Conservation (phyloP, 2,888 invertebrate species). For the Drosophila ezoana region DNA sequence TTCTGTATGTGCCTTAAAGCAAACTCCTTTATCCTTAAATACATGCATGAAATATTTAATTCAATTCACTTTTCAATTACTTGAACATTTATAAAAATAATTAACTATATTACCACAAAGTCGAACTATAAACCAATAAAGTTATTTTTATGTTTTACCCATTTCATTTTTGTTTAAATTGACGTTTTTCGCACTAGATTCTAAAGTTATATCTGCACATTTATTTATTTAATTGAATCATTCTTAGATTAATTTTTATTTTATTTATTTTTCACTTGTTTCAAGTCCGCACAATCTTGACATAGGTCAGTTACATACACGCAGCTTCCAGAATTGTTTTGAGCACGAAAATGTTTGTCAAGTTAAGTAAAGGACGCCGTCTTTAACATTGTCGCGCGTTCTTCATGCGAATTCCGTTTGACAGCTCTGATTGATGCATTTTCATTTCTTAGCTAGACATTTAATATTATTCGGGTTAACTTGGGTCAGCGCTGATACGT, state of each 20-base stretch:
- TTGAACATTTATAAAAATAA: not conserved
- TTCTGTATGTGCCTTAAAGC: not conserved
- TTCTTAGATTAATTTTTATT: not conserved
- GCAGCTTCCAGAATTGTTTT: not conserved
- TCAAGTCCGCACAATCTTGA: constrained; percentile 1
- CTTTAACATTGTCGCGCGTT: not conserved
- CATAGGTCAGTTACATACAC: constrained; percentile 30
- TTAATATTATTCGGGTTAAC: constrained; percentile 9
- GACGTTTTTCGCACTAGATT: too few relatives aligned
- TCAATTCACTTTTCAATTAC: not conserved
- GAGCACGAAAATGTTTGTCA: too few relatives aligned
- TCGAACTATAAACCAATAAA: not conserved
- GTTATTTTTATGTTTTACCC: constrained; percentile 1
- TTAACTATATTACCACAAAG: constrained; percentile 2
- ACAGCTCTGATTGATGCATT: constrained; percentile 25
- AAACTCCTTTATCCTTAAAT: not conserved
- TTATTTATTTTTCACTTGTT: not conserved
- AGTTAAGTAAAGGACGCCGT: not conserved
- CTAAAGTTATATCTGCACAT: too few relatives aligned
- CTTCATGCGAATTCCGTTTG: constrained; percentile 5
- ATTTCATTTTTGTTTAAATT: too few relatives aligned
- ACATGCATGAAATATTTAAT: too few relatives aligned
- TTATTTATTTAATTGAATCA: constrained; percentile 9
- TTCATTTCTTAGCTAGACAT: not conserved
- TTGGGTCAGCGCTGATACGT: constrained; percentile 31